These are phyloP conservation scores for Saguinus imperator DNA, from an alignment of 2,113 vertebrate species.

Conservation along the genomic window DNA sequence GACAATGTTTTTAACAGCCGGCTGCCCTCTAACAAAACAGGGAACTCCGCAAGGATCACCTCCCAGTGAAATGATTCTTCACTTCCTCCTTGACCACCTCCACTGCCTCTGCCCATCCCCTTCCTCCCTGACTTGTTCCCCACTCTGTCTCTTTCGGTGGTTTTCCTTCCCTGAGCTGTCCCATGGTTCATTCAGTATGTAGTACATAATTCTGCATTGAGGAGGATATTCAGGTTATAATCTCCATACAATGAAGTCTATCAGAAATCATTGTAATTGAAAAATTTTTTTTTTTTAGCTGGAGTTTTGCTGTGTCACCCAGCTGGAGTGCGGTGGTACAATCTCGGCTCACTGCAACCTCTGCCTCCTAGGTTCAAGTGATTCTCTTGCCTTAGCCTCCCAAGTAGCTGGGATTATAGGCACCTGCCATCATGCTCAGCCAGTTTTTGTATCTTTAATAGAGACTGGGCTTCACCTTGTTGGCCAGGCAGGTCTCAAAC, in stretches of 20 bases:
- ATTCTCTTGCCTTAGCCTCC: too few relatives aligned
- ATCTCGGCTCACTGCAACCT: too few relatives aligned
- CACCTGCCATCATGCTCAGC: too few relatives aligned
- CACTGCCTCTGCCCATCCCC: accelerated
- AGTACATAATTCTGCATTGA: neutral
- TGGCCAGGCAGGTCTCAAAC: too few relatives aligned
- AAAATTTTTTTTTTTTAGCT: too few relatives aligned
- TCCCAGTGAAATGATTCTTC: neutral
- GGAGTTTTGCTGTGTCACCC: too few relatives aligned
- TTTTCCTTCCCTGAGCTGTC: neutral
- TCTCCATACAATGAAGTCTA: neutral
- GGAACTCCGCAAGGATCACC: neutral
- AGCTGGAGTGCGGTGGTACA: too few relatives aligned
- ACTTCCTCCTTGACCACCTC: neutral
- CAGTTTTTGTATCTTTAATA: too few relatives aligned
- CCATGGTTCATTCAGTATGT: neutral
- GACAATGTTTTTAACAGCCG: neutral
- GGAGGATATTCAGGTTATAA: neutral
- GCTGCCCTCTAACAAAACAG: neutral
- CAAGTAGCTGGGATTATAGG: too few relatives aligned
- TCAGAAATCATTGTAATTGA: neutral
- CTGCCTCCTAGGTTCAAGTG: too few relatives aligned
- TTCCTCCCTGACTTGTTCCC: neutral
- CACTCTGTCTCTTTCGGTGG: neutral
- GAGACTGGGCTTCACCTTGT: too few relatives aligned